These are phyloP conservation scores for Caenorhabditis doughertyi DNA, from an alignment of 2,888 invertebrate species.

Conservation along the genomic window DNA sequence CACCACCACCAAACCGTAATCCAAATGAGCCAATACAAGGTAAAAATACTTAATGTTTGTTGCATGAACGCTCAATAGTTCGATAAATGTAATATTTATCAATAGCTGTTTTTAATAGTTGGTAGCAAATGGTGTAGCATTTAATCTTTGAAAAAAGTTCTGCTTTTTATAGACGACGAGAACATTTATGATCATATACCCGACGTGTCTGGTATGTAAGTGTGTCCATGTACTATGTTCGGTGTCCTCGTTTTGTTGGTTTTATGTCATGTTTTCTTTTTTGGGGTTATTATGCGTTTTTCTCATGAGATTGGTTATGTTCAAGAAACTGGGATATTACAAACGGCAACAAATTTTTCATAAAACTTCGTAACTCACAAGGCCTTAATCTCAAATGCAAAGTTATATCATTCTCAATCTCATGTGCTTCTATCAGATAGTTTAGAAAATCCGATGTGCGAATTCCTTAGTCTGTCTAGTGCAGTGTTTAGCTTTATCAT, in stretches of 20 bases:
- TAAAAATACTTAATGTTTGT: background rate
- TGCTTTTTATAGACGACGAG: constrained; percentile 62
- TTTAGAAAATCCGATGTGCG: no score
- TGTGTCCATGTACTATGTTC: constrained; percentile 32
- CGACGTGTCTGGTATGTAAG: constrained; percentile 62
- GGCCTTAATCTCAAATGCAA: no score
- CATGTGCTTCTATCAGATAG: no score
- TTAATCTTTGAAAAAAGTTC: background rate
- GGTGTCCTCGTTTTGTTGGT: constrained; percentile 11
- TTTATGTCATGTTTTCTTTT: constrained; percentile 9
- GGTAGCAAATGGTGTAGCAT: background rate
- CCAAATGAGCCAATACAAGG: constrained; percentile 52
- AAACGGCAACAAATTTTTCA: no score
- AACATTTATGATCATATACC: constrained; percentile 68
- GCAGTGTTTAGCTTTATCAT: background rate
- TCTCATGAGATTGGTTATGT: no score
- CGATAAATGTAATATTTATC: constrained; percentile 7
- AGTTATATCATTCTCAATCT: no score
- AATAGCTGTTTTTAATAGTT: background rate
- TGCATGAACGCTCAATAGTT: constrained; percentile 4
- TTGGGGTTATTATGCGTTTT: background rate
- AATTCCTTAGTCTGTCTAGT: no score
- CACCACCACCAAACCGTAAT: constrained; percentile 52
- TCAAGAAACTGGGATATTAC: no score
- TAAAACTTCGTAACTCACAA: no score